Base-by-base conservation (phyloP, 2,797 vertebrate species). In the Choloepus didactylus region DNA sequence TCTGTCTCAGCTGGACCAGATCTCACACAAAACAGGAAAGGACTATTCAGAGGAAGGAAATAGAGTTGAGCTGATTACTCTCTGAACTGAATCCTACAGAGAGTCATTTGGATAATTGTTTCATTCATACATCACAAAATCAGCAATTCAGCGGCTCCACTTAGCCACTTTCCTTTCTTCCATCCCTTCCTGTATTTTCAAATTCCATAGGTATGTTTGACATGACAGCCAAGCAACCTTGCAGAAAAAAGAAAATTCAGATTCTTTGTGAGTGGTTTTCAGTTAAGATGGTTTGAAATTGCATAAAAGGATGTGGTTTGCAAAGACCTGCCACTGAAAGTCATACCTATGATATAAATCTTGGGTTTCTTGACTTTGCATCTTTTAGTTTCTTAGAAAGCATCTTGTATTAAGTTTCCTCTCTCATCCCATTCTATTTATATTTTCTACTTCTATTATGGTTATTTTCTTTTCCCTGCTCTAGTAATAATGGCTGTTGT, bases 51-150 rank as follows among this genome's bases (percentile, higher is more conserved):
- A 92, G 66, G 73, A 56, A 59, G 59, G 31, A 83, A 73, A 86
- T 5, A 35, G 15, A 75, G 51, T 14, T 81, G 56, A 72, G 18
- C 38, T 87, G 21, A 56, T 77, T 60, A 59, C 69, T 81, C 46
- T 67, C 44, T 35, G 72, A 89, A 81, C 0, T 41, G 38, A 94
- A 73, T 67, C 79, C 89, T 93, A 73, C 51, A 44, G 90, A 72
- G 31, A 87, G 44, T 77, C 91, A 87, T 95, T 81, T 62, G 3
- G 80, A 38, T 83, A 89, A 94, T 89, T 82, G 84, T 76, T 93
- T 87, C 54, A 67, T 73, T 94, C 41, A 70, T 51, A 56, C n/a
- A 91, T 89, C 70, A 56, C 51, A 72, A 25, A 77, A 77, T 54
- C 89, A 76, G 49, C 41, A 92, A 44, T 41, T 46, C 11, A 75